These are phyloP conservation scores for Gymnogyps californianus DNA, from an alignment of 2,113 vertebrate genomes.

Conservation along the genomic window DNA sequence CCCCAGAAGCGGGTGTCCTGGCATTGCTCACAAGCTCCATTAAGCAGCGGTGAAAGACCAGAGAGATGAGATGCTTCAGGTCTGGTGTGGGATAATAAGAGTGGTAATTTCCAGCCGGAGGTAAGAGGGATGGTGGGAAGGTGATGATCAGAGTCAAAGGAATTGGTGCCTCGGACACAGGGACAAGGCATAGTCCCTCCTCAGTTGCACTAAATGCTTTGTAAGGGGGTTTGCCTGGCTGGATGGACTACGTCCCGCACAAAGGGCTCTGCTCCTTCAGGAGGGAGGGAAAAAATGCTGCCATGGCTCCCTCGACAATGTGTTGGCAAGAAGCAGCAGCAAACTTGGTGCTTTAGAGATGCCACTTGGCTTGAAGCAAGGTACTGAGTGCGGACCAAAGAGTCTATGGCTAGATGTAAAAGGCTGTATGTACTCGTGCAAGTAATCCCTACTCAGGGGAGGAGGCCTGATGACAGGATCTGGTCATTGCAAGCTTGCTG, in stretches of 20 bases:
- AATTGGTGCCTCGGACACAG: not conserved
- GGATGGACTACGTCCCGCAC: accelerated
- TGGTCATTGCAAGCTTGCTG: not conserved
- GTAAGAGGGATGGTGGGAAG: not conserved
- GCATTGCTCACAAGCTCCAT: not conserved
- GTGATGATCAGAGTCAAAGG: not conserved
- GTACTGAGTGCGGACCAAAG: not conserved
- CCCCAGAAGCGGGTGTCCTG: not conserved
- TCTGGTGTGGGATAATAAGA: not conserved
- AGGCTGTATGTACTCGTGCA: not conserved
- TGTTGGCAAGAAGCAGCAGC: not conserved
- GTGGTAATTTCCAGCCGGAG: not conserved
- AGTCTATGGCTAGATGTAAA: accelerated
- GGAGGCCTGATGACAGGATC: not conserved
- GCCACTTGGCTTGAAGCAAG: not conserved
- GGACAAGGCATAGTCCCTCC: not conserved
- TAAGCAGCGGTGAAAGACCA: not conserved
- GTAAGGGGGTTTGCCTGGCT: not conserved
- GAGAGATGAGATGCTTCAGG: not conserved
- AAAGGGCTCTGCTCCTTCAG: not conserved
- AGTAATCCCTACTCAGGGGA: not conserved
- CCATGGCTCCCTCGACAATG: accelerated
- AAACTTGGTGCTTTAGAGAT: not conserved
- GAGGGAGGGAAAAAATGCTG: not conserved
- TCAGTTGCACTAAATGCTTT: not conserved